Base-by-base conservation (phyloP, 2,888 invertebrate genomes). In the Lamellibrachia columna region DNA sequence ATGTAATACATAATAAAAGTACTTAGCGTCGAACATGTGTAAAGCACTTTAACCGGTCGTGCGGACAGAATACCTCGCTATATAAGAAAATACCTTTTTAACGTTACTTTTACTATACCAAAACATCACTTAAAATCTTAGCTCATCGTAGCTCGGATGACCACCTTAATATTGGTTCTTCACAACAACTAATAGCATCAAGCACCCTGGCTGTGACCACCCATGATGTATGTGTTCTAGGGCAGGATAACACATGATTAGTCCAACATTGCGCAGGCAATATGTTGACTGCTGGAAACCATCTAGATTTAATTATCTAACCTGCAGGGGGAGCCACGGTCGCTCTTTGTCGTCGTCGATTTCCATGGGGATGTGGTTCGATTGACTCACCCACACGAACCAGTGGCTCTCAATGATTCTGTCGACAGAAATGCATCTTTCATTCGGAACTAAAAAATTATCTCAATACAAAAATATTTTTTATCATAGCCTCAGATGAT, bases 341-440 rank as follows among this genome's bases (percentile, higher is more conserved):
- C 93, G 92, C 53, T 93, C 94, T 75, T 93, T 93, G 91, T 95
- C 94, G 53, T 94, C 94, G 28, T 95, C 94, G 8, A 95, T 94
- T 52, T 94, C 95, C 95, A 95, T 95, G 52, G 95, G 95, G 92
- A 95, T 94, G 94, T 95, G 95, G 93, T 95, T 95, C 11, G 94
- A 94, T 93, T 95, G 95, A 60, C 94, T 94, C 9, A 95, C 95
- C 95, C 95, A 95, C 52, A 94, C 94, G 91, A 95, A 95, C 95
- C 95, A 95, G 52, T 94, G 93, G 92, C 95, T 94, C 93, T 95
- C 95, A 22, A 95, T 40, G 90, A 94, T 93, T 92, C 95, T 95
- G 92, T 53, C 90, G 52, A 58, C 7, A 75, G 22, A 93, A 52
- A 75, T 75, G 2, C 75, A 75, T 22, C 75, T 22, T 75, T 11